Base-by-base conservation (phyloP, 2,888 invertebrate species). In the Ptilodon capucinus region DNA sequence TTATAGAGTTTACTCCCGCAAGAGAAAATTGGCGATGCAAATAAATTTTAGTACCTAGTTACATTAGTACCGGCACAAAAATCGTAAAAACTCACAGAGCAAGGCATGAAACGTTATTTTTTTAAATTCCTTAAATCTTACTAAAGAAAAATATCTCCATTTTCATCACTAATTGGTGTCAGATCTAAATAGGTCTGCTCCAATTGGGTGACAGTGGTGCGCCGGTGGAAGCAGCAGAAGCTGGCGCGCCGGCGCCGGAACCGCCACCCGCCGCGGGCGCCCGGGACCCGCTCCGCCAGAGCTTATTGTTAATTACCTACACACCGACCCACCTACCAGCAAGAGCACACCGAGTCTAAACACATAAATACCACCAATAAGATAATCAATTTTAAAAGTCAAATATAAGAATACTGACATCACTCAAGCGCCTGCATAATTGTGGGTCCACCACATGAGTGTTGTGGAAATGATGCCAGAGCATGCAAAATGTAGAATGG, bases 251-350 rank as follows among this genome's bases (percentile, higher is more conserved):
- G 71, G 76, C n/a, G n/a, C n/a, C n/a, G n/a, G n/a, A n/a, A n/a
- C n/a, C n/a, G n/a, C n/a, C n/a, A 71, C 61, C 60, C 60, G 73
- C 71, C 59, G 40, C 56, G 44, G 60, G 64, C 61, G 51, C 56
- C 52, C 64, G 54, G 57, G 49, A 57, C 55, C 54, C 45, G 50
- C 56, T 60, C 40, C 42, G 51, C 59, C 61, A 38, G 52, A 50
- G 60, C 70, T 74, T 79, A 78, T 79, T 84, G 83, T 86, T 81
- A 82, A 85, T 85, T 84, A 84, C 80, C 78, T 74, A 71, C 65
- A 68, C 61, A 57, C 60, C 66, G 53, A 63, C 68, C 64, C 64
- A 7, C 44, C 57, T 46, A 44, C 51, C 44, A 46, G 44, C 57
- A 61, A 66, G 56, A 51, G 19, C 41, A 61, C 61, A 70, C 67